Percentiles rank a stretch among this genome's conserved stretches.
Evolutionary conservation across 2,888 invertebrate species (phyloP).

Genomic region (Dascillus cervinus): DNA sequence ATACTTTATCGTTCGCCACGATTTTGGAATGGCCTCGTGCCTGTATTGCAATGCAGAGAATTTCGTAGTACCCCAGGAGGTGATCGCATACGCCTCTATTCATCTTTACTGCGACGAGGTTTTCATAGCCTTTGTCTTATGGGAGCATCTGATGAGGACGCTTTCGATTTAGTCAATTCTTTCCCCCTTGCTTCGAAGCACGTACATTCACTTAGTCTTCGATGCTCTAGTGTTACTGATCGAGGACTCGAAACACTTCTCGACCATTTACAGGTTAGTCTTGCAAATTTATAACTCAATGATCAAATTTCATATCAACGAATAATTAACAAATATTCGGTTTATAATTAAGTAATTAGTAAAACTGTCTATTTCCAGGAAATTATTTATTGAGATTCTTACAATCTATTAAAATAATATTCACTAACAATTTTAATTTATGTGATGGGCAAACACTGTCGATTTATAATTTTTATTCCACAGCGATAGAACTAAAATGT

Average conservation of each 20-base stretch:
- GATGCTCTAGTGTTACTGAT: constrained; percentile 87
- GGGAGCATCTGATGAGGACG: constrained; percentile 84
- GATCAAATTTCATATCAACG: no score
- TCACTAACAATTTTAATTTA: no score
- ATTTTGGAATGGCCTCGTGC: constrained; percentile 81
- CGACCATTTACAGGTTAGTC: constrained; percentile 86
- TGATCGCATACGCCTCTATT: constrained; percentile 60
- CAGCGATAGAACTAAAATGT: no score
- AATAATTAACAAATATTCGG: no score
- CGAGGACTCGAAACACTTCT: constrained; percentile 80
- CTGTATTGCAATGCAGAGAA: constrained; percentile 81
- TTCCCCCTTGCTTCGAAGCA: constrained; percentile 78
- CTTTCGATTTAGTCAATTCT: constrained; percentile 77
- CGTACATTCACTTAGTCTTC: constrained; percentile 74
- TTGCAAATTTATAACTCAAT: no score
- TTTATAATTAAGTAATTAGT: no score
- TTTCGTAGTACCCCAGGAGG: constrained; percentile 54
- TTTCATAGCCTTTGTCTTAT: constrained; percentile 78
- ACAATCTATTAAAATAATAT: no score
- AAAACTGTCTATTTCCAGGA: no score
- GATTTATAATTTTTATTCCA: no score
- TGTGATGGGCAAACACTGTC: no score
- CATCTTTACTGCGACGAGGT: constrained; percentile 74
- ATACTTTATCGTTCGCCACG: constrained; percentile 79
- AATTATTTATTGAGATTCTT: no score